Conservation (phyloP, 2,888 invertebrate genomes). For the Agrochola circellaris region DNA sequence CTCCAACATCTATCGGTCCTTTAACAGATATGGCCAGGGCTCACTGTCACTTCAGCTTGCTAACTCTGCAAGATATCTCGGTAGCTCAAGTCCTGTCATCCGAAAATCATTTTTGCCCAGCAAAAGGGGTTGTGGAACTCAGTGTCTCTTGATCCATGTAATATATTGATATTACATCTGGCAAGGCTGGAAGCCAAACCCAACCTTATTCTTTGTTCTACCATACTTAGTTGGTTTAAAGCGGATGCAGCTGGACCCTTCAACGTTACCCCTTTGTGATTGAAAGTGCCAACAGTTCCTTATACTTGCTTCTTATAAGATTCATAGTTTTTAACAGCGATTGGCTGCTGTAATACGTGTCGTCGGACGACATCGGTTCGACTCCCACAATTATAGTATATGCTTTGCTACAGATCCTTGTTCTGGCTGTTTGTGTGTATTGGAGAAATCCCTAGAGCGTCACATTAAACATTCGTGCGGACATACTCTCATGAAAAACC, state of each 20-base stretch:
- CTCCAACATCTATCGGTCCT: too few species aligned
- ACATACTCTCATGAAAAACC: neutral
- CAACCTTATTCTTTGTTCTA: neutral
- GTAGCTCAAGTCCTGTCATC: too few species aligned
- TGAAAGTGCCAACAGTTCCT: neutral
- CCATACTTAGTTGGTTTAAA: too few species aligned
- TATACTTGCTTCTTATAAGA: too few species aligned
- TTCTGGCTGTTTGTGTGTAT: neutral
- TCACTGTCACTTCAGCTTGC: too few species aligned
- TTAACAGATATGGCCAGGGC: too few species aligned
- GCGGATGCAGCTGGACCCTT: neutral
- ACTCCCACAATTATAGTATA: neutral
- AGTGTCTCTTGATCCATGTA: neutral
- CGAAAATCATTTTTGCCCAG: too few species aligned
- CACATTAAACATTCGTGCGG: too few species aligned
- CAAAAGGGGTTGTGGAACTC: too few species aligned
- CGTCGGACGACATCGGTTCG: neutral
- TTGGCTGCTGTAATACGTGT: neutral
- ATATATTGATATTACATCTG: neutral
- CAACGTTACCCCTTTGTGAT: neutral
- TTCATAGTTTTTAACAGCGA: neutral
- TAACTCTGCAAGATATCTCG: too few species aligned
- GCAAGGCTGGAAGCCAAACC: neutral
- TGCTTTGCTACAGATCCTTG: neutral
- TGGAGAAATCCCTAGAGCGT: neutral